These are phyloP conservation scores for Pentalonia nigronervosa DNA, from an alignment of 1,140 invertebrate species.

Conservation along the genomic window DNA sequence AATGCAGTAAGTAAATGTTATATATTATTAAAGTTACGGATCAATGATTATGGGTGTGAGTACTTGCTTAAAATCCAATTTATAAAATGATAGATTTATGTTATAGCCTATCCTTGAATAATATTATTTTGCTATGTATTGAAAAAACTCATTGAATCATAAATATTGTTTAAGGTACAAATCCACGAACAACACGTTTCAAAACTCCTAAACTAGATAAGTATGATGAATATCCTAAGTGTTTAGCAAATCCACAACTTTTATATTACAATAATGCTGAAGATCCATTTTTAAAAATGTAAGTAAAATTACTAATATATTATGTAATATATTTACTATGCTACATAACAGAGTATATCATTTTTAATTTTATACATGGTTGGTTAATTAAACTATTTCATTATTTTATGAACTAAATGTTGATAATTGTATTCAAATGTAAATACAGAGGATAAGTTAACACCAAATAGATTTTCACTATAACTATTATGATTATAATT, in stretches of 20 bases:
- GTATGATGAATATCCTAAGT: conserved; percentile 35
- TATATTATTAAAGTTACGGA: conserved; percentile 45
- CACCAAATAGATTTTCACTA: not conserved
- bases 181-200: not conserved
- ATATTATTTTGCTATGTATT: conserved; percentile 25
- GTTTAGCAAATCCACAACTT: conserved; percentile 27
- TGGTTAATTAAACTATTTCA: not conserved
- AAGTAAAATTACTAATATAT: conserved; percentile 32
- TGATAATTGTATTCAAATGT: not conserved
- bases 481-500: not conserved
- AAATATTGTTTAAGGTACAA: conserved; percentile 30
- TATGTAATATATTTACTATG: not conserved
- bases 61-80: conserved; percentile 32
- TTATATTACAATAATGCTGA: conserved; percentile 29
- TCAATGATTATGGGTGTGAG: conserved; percentile 41
- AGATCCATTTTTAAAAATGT: conserved; percentile 55
- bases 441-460: not conserved
- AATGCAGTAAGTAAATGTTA: conserved; percentile 49
- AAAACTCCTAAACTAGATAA: conserved; percentile 34
- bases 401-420: not conserved
- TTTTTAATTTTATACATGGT: not conserved
- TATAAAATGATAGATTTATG: conserved; percentile 45
- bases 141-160: not conserved
- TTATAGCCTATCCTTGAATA: conserved; percentile 48
- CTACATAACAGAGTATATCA: not conserved